These are phyloP conservation scores for Drosophila ogumai DNA, from an alignment of 1,140 invertebrate species.

Conservation along the genomic window DNA sequence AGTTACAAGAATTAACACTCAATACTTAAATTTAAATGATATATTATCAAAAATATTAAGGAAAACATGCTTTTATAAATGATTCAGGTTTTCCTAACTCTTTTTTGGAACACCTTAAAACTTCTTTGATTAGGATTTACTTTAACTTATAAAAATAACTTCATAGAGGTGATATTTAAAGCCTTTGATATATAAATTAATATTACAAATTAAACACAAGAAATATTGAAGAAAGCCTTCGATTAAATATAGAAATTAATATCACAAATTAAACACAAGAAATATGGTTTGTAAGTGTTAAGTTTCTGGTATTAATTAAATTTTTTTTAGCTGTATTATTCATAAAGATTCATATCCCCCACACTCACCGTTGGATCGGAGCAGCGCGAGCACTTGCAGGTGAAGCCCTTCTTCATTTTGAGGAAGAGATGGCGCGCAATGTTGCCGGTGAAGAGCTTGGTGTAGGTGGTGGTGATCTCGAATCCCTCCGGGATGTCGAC, in stretches of 20 bases:
- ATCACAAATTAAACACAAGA: neutral
- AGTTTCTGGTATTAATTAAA: neutral
- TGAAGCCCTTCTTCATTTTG: conserved; percentile 90
- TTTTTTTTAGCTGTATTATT: neutral
- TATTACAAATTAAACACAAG: neutral
- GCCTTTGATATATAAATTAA: neutral
- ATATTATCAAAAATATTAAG: too few relatives aligned
- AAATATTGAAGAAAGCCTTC: too few relatives aligned
- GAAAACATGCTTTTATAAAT: too few relatives aligned
- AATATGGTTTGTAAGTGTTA: neutral
- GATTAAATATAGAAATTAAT: too few relatives aligned
- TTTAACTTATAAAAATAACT: neutral
- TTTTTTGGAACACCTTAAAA: too few relatives aligned
- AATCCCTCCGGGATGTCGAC: conserved; percentile 88
- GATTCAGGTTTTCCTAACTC: too few relatives aligned
- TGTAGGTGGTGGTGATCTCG: conserved; percentile 91
- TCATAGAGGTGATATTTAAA: neutral
- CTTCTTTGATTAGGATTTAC: too few relatives aligned
- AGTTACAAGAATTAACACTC: too few relatives aligned
- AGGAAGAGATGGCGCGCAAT: conserved; percentile 88
- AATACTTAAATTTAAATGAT: too few relatives aligned
- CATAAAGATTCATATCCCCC: neutral
- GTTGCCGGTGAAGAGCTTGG: conserved; percentile 90
- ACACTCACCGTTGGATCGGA: conserved; percentile 88
- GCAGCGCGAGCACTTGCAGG: conserved; percentile 90